Evolutionary conservation across 2,888 invertebrate species (phyloP), one percentile per base, ranked within the genome.

Genomic region (Andrena haemorrhoa): DNA sequence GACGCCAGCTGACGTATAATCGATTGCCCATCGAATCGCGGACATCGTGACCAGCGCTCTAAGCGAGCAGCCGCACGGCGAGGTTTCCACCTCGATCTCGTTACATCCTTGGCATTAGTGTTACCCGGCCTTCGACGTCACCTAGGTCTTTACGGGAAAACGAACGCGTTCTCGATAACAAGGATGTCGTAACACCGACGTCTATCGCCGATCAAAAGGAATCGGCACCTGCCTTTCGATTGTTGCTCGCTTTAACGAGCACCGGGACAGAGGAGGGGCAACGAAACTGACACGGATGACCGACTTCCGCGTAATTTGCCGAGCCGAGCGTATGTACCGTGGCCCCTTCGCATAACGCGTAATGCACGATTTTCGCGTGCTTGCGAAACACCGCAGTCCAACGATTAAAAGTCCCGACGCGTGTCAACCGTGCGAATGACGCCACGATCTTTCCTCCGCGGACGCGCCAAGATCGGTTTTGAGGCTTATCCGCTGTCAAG

Each of bases 71-170:
- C n/a, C n/a, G 49, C 53, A 58, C 56, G 26, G 26, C 51, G 70
- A 68, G 51, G 65, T 61, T 66, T 74, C 56, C 31, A 31, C 58
- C 61, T 77, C 56, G 53, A 31, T 56, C 66, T 23, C 49, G n/a
- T 20, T 41, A 23, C 75, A 86, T 89, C 89, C 90, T 89, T 87
- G 90, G 87, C 90, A 90, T 86, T 89, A 87, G 82, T 74, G 69
- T 71, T 61, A 49, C n/a, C 73, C 84, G 84, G 41, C 88, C 88
- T 89, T 90, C 86, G 76, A 76, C 85, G 87, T 86, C 81, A 76
- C 66, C 63, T 74, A 74, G 79, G 70, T 64, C 71, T 79, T 70
- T 35, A 16, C 63, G 66, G 66, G 60, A 79, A 83, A 83, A 68
- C 70, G 64, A 70, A 47, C 51, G 56, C 61, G 47, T 51, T 79